phyloP scores from a whole-genome alignment of 2,113 vertebrate species.

The Hemicordylus capensis region DNA sequence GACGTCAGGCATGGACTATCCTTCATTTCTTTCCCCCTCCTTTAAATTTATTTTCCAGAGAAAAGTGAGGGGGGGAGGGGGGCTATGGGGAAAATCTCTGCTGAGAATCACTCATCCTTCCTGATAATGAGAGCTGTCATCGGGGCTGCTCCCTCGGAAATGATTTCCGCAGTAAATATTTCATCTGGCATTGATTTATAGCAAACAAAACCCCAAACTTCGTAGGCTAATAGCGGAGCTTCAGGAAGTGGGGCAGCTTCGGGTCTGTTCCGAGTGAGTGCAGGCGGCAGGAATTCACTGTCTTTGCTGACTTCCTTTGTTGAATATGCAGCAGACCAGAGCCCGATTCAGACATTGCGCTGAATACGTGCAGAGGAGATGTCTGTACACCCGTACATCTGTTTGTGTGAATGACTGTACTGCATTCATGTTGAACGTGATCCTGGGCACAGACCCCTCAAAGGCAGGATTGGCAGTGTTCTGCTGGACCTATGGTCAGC shows the following conservation, averaged over 20 bases:
- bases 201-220: conserved; percentile 61
- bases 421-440: no score
- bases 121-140: conserved; percentile 80
- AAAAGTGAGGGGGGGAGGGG: conserved; percentile 21
- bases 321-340: background rate
- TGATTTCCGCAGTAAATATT: conserved; percentile 79
- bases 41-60: conserved; percentile 39
- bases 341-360: no score
- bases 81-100: conserved; percentile 65
- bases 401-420: no score
- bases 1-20: conserved; percentile 5
- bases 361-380: no score
- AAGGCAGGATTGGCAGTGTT: no score
- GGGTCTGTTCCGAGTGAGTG: rapidly evolving
- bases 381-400: no score
- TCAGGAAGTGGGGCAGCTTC: conserved; percentile 56
- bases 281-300: background rate
- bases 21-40: background rate
- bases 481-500: no score
- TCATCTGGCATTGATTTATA: conserved; percentile 84
- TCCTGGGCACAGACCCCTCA: no score
- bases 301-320: no score
- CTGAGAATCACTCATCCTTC: conserved; percentile 78
- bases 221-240: conserved; percentile 66
- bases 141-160: conserved; percentile 75